phyloP scores from a whole-genome alignment of 2,113 vertebrate genomes.

The Thamnaconus septentrionalis region DNA sequence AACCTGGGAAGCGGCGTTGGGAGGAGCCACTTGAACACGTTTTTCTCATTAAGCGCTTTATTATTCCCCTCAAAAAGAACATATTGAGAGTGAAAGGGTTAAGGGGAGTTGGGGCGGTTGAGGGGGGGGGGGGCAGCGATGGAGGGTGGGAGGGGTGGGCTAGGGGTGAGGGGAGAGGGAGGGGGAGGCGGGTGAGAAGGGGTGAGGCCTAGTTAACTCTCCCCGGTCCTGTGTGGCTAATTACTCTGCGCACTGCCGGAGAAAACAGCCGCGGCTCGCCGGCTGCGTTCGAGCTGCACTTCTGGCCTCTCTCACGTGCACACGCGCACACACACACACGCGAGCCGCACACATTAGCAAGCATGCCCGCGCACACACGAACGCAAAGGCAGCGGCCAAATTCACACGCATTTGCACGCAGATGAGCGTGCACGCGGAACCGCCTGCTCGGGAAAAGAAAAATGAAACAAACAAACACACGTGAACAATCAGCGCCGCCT shows the following conservation, averaged over 20 bases:
- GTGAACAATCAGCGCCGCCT: constrained; percentile 5
- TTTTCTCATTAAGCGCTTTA: constrained; percentile 27
- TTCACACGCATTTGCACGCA: background rate
- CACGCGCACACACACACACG: constrained; percentile 22
- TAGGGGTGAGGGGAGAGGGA: background rate
- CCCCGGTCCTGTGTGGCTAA: constrained; percentile 77
- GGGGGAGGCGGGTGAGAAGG: constrained; percentile 17
- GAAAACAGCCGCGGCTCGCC: constrained; percentile 60
- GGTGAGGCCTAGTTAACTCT: constrained; percentile 74
- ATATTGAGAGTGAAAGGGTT: constrained; percentile 30
- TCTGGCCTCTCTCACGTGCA: constrained; percentile 56
- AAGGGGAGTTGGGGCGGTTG: constrained; percentile 29
- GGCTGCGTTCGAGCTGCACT: constrained; percentile 67
- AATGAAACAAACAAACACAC: constrained; percentile 57
- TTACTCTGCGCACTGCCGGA: constrained; percentile 71
- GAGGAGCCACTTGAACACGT: background rate
- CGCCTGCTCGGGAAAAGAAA: constrained; percentile 38
- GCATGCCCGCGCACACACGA: constrained; percentile 68
- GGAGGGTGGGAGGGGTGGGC: background rate
- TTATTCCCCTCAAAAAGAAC: constrained; percentile 16
- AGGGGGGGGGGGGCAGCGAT: background rate
- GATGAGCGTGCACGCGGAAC: constrained; percentile 51
- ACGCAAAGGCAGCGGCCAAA: constrained; percentile 50
- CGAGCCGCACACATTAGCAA: constrained; percentile 54
- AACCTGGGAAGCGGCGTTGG: constrained; percentile 5